Evolutionary conservation across 2,888 invertebrate genomes (phyloP), one percentile per base, ranked within the genome.

Genomic region (Dicranocentrus wangi): DNA sequence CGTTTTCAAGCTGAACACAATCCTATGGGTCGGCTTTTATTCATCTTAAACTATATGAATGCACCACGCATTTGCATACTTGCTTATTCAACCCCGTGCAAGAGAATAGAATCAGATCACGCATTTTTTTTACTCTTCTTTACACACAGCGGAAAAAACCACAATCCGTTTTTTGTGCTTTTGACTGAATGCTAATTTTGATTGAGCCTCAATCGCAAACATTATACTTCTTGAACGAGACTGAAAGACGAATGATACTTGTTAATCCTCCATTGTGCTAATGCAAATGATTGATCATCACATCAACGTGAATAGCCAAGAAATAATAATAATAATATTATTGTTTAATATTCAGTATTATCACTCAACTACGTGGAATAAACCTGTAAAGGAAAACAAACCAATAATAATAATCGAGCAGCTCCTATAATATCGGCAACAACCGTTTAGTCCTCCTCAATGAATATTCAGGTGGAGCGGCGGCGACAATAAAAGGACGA

Each of bases 121-220:
- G 63, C 73, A 51, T 73, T 25, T 47, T 13, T 23, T 17, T 7
- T 58, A 23, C n/a, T 3, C 2, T 51, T 51, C 51, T 43, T 28
- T 68, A 51, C 19, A 3, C 19, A 43, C n/a, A 32, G 28, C 10
- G 10, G 68, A 51, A 76, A 68, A 55, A 32, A 58, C 66, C 43
- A 66, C 63, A 68, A 68, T 53, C 5, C 42, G 8, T 65, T 43
- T 47, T 42, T 63, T 77, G 63, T 61, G 63, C 47, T 51, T 8
- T 10, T 7, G 32, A 28, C 27, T 77, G 77, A 77, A 77, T 77
- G 70, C 77, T 77, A 77, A 77, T 77, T 75, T 55, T 17, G 23
- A 55, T 47, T n/a, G 39, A 65, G 10, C 42, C 15, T 28, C 61
- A 42, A 42, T n/a, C 25, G 47, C 47, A n/a, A 8, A 15, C 17